Evolutionary conservation across 2,113 vertebrate species (phyloP), one percentile per base, ranked within the genome.

Genomic region (Orthonyx spaldingii): DNA sequence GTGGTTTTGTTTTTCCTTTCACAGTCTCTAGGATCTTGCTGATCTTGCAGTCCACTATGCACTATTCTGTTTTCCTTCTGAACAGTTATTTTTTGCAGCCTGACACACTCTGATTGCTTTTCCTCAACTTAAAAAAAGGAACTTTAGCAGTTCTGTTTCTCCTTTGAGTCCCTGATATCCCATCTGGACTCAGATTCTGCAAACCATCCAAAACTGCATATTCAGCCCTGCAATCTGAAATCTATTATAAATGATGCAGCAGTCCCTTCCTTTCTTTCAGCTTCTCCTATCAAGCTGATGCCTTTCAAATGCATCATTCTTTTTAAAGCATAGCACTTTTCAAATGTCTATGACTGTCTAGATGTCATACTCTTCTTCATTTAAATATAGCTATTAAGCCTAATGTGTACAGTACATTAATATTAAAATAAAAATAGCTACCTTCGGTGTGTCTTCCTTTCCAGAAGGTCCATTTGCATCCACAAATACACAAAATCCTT

Each of bases 351-450:
- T 66, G 55, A 42, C 66, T 86, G 55, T 44, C 76, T 93, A 78
- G 64, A 55, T 93, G 71, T 71, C 80, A 74, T 56, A 76, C 7
- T 23, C 59, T 72, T 88, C 39, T 50, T 92, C 35, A 37, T 56
- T 86, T 86, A 77, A 77, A 84, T 71, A 74, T 11, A 75, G 42
- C 3, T 93, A 78, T 87, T 87, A 90, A 81, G 76, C 26, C 50
- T 47, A 44, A 3, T 39, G 37, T 63, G 39, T 78, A 86, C 59
- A 81, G 87, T 5, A 16, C 42, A 44, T 84, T 80, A 92, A 63
- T 77, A 81, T 47, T 59, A 77, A 90, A 94, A 63, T 65, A 60
- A 90, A 94, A 95, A 93, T 87, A 70, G 30, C 47, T 94, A 77
- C 47, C 35, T 96, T 77, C 46, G 0, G 0, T 39, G 28, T 16